Percentiles rank a stretch among this genome's conserved stretches.
Conservation (phyloP, 2,888 invertebrate genomes). For the Ferdinandea cuprea region DNA sequence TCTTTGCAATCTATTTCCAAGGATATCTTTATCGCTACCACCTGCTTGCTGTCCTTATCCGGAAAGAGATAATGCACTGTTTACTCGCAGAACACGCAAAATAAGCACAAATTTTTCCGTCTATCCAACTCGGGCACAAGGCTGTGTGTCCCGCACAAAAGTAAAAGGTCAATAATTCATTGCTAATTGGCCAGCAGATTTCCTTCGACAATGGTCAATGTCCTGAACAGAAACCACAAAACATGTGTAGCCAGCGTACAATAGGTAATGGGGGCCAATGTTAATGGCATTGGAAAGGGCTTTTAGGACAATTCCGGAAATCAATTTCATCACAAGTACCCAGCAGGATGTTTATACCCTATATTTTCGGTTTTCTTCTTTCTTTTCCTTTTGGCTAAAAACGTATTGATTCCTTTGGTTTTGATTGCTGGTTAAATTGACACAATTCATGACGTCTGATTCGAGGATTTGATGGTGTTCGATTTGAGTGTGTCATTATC, state of each 20-base stretch:
- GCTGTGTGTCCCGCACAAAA: not conserved
- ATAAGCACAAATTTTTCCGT: not conserved
- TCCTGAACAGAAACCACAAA: constrained; percentile 21
- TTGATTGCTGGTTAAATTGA: constrained; percentile 19
- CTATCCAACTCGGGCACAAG: not conserved
- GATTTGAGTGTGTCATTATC: constrained; percentile 19
- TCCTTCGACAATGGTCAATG: not conserved
- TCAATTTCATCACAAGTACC: constrained; percentile 15
- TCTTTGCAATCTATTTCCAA: constrained; percentile 34
- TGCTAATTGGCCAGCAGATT: constrained; percentile 27
- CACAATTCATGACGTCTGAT: not conserved
- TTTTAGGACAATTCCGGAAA: constrained; percentile 14
- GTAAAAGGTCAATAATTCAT: constrained; percentile 19
- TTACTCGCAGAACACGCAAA: not conserved
- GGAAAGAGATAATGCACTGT: not conserved
- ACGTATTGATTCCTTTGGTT: not conserved
- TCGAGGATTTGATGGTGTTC: not conserved
- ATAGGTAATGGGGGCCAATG: constrained; percentile 27
- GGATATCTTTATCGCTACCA: constrained; percentile 14
- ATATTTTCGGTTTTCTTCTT: not conserved
- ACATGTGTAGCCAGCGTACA: constrained; percentile 24
- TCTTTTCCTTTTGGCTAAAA: not conserved
- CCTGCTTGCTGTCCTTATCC: constrained; percentile 1
- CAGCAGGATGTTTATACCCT: constrained; percentile 24
- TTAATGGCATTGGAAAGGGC: constrained; percentile 9